Evolutionary conservation across 2,113 vertebrate species (phyloP).

Genomic region (Oenanthe melanoleuca): DNA sequence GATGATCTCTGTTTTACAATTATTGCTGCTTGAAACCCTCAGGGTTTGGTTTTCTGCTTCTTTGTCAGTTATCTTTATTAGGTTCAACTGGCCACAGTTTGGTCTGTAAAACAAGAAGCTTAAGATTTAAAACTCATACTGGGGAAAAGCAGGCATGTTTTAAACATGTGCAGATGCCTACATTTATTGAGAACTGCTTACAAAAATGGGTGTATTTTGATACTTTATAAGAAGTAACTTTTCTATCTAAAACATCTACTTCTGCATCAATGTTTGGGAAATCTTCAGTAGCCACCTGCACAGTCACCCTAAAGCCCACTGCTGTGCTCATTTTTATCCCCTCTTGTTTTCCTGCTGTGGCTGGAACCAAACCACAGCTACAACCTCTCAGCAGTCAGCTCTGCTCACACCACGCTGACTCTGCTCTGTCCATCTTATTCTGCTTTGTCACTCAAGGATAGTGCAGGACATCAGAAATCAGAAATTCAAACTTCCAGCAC

Average conservation of each 20-base stretch:
- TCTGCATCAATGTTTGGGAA: neutral
- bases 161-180: neutral
- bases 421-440: neutral
- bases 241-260: neutral
- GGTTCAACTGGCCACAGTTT: neutral
- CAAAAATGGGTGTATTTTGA: neutral
- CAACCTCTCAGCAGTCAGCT: neutral
- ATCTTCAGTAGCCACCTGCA: neutral
- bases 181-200: neutral
- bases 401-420: neutral
- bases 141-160: neutral
- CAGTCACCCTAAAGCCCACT: neutral
- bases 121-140: neutral
- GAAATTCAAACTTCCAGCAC: neutral
- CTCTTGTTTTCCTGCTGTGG: neutral
- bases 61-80: neutral
- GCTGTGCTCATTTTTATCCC: neutral
- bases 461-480: neutral
- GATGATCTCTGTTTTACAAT: neutral
- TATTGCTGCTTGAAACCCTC: neutral
- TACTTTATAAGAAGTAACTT: neutral
- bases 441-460: neutral
- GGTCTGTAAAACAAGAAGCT: neutral
- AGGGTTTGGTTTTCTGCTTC: neutral
- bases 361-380: neutral